A percentile compares a stretch with the other conserved stretches of the same genome.
These are phyloP conservation scores for Blastobasis lacticolella DNA, from an alignment of 2,888 invertebrate genomes.

Conservation along the genomic window DNA sequence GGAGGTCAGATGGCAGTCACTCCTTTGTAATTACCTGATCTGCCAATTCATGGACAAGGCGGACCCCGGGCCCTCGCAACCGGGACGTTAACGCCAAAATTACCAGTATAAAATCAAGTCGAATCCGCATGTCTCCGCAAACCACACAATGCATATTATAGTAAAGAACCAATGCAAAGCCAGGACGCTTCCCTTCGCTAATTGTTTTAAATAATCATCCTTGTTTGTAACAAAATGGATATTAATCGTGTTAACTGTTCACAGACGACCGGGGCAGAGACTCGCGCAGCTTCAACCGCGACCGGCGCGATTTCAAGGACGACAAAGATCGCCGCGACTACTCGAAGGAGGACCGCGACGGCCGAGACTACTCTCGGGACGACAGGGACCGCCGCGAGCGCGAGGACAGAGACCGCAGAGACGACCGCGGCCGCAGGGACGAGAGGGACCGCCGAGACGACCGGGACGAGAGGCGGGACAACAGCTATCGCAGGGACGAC, in stretches of 20 bases:
- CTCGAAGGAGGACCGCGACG: constrained; percentile 24
- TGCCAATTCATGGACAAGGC: no score
- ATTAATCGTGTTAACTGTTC: constrained; percentile 1
- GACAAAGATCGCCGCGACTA: constrained; percentile 34
- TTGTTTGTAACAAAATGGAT: background rate
- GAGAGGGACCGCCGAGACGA: constrained; percentile 24
- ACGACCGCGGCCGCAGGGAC: constrained; percentile 15
- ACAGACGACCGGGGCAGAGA: constrained; percentile 55
- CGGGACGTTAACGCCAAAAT: no score
- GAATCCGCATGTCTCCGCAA: no score
- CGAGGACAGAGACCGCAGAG: constrained; percentile 21
- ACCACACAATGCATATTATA: no score
- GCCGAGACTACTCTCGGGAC: constrained; percentile 26
- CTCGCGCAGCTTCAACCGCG: constrained; percentile 55
- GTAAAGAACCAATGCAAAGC: no score
- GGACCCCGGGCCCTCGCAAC: no score
- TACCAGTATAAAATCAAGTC: no score
- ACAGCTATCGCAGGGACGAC: constrained; percentile 25
- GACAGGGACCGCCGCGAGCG: constrained; percentile 23
- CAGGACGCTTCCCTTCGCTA: background rate
- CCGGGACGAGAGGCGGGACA: constrained; percentile 19
- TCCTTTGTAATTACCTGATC: no score
- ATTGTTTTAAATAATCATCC: background rate
- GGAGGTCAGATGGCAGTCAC: no score
- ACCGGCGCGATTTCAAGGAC: constrained; percentile 50